A percentile compares a stretch with the other conserved stretches of the same genome.
Conservation (phyloP, 1,140 invertebrate species). For the Tetramorium alpestre region DNA sequence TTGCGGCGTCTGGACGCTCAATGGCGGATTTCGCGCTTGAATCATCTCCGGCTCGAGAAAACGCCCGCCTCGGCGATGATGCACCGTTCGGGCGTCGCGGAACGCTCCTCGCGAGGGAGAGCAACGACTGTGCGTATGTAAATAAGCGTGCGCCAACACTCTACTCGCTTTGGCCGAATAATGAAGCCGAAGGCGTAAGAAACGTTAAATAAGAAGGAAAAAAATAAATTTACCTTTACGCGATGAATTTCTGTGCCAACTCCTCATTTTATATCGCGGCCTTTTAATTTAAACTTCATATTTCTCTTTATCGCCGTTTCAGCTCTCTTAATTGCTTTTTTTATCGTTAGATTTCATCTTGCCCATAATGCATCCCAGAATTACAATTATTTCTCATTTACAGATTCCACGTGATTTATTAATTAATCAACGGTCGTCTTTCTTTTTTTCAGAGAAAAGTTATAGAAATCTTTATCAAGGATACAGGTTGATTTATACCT, state of each 20-base stretch:
- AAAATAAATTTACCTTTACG: neutral
- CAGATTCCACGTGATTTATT: neutral
- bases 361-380: neutral
- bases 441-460: neutral
- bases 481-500: neutral
- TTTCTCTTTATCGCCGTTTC: neutral
- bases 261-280: neutral
- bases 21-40: constrained; percentile 46
- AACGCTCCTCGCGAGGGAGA: neutral
- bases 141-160: neutral
- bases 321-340: constrained; percentile 4
- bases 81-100: constrained; percentile 7
- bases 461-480: neutral
- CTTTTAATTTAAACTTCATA: neutral
- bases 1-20: constrained; percentile 30
- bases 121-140: neutral
- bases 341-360: neutral
- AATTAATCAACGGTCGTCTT: neutral
- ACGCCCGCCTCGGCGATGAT: constrained; percentile 1
- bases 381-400: neutral
- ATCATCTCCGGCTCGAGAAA: constrained; percentile 31
- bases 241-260: neutral
- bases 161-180: neutral
- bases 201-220: neutral
- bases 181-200: neutral